Base-by-base conservation (phyloP, 2,113 vertebrate species). In the Taurulus bubalis region DNA sequence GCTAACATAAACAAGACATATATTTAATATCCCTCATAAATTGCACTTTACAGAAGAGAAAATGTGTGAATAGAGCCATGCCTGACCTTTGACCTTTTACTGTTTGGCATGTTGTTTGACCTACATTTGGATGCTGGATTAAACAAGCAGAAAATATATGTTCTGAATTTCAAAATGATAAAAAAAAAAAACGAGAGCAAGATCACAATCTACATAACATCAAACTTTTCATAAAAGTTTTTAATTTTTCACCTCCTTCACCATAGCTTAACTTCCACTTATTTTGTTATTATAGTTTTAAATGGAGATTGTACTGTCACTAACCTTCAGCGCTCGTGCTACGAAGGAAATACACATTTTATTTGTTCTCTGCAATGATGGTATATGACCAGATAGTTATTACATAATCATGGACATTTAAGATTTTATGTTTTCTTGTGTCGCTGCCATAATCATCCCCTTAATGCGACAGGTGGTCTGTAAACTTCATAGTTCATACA, bases 401-500 rank as follows among this genome's bases (percentile, higher is more conserved):
- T 42, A 66, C 47, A 15, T 11, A 7, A 28, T 26, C 20, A 26
- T 38, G 12, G 56, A 20, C 2, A 71, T 59, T 59, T 72, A 42
- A 59, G 24, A 45, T 22, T 24, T 7, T n/a, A 12, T 34, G 32
- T 42, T 58, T 40, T 26, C 38, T 28, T 40, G 20, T 32, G 18
- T 65, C 22, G 8, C 55, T 63, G 47, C 18, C 30, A n/a, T n/a
- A 30, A 64, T 82, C 7, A 74, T 65, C 56, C 51, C 18, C 16
- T 42, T 38, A 18, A 47, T 53, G 45, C 60, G 53, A 59, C 76
- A 71, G 72, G 79, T 80, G 36, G 45, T 20, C 3, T 55, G 38
- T 4, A 38, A 67, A 68, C 83, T 34, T 82, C 22, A 77, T 64
- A 58, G 71, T 56, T 84, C 83, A 78, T 87, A 74, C 34, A 60